These are phyloP conservation scores for Saturnia pavonia DNA, from an alignment of 2,888 invertebrate genomes.

Conservation along the genomic window DNA sequence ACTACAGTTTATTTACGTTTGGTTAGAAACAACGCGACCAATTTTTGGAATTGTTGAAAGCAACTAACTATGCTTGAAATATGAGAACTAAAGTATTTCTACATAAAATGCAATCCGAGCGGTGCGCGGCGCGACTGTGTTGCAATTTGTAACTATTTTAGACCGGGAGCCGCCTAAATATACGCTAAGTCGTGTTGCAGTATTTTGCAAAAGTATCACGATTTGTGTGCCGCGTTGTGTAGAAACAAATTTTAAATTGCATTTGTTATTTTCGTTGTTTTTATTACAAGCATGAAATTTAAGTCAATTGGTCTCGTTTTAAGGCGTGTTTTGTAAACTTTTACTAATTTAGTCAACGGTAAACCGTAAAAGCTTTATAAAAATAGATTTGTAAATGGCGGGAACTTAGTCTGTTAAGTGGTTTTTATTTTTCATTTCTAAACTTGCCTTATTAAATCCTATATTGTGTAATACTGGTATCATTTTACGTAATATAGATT, in stretches of 20 bases:
- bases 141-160: slow-evolving; percentile 15
- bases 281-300: not conserved
- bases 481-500: no score
- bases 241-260: not conserved
- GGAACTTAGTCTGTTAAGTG: no score
- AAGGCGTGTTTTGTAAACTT: slow-evolving; percentile 1
- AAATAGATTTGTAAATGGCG: no score
- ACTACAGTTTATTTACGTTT: not conserved
- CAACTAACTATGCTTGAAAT: not conserved
- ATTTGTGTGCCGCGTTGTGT: slow-evolving; percentile 10
- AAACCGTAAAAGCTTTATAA: no score
- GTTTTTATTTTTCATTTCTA: no score
- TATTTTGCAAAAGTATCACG: slow-evolving; percentile 21
- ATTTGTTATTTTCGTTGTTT: slow-evolving; percentile 13
- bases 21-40: not conserved
- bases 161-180: slow-evolving; percentile 12
- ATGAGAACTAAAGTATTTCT: not conserved
- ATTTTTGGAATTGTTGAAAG: not conserved
- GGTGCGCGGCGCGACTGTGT: not conserved
- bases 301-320: not conserved
- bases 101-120: slow-evolving; percentile 8
- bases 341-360: not conserved
- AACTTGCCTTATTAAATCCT: no score
- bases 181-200: slow-evolving; percentile 7
- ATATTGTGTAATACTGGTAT: no score